phyloP scores from a whole-genome alignment of 2,797 vertebrate genomes.

The Ptychobarbus kaznakovi region DNA sequence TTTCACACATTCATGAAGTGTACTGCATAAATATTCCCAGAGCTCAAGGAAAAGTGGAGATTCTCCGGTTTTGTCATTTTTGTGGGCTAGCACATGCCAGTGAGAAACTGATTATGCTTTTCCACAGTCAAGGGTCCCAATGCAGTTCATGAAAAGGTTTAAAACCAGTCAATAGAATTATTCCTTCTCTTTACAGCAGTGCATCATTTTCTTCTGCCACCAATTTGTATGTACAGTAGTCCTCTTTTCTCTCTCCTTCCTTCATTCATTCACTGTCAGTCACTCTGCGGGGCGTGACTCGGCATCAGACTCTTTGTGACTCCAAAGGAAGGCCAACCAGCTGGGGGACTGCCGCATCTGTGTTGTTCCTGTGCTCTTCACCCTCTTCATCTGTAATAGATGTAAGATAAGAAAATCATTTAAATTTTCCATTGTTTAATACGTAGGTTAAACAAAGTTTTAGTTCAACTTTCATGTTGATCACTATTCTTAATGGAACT shows the following conservation, averaged over 20 bases:
- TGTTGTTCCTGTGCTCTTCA: conserved; percentile 66
- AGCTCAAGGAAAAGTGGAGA: conserved; percentile 8
- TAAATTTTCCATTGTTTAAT: background rate
- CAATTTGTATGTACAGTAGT: conserved; percentile 18
- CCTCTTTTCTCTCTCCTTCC: background rate
- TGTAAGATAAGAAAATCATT: background rate
- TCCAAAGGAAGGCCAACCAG: conserved; percentile 83
- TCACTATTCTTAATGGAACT: background rate
- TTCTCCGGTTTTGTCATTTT: conserved; percentile 1
- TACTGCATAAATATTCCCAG: conserved; percentile 26
- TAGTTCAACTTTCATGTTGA: background rate
- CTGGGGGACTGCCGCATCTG: conserved; percentile 76
- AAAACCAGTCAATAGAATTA: conserved; percentile 29
- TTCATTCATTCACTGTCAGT: conserved; percentile 43
- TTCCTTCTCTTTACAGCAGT: conserved; percentile 30
- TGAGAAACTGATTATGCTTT: conserved; percentile 9
- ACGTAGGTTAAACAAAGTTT: conserved; percentile 4
- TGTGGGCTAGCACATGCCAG: conserved; percentile 15
- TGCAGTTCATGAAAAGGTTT: conserved; percentile 13
- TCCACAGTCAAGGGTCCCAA: conserved; percentile 18
- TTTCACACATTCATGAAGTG: background rate
- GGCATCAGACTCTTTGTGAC: conserved; percentile 78
- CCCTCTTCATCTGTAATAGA: conserved; percentile 66
- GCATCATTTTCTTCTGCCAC: conserved; percentile 13
- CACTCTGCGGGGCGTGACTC: conserved; percentile 76